A percentile compares a stretch with the other conserved stretches of the same genome.
Evolutionary conservation across 1,140 invertebrate genomes (phyloP).

Genomic region (Sarcophaga bullata): DNA sequence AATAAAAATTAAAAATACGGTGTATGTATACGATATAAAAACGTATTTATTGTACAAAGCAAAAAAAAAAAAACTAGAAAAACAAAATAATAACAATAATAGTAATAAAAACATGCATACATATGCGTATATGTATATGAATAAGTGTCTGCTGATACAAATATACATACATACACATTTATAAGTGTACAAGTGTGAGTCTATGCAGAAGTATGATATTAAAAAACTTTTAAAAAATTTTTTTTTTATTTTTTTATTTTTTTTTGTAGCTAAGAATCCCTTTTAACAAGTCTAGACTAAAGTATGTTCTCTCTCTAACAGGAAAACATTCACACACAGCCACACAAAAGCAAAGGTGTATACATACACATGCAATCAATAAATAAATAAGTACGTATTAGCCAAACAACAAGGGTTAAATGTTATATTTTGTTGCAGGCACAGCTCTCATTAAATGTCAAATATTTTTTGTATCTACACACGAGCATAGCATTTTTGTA

Average conservation of each 20-base stretch:
- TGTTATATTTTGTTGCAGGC: background rate
- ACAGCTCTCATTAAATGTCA: background rate
- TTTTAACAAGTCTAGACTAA: conserved; percentile 24
- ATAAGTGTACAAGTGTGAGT: background rate
- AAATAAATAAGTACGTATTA: background rate
- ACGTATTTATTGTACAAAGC: conserved; percentile 8
- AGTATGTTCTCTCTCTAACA: background rate
- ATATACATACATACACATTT: background rate
- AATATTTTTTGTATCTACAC: background rate
- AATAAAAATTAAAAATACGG: background rate
- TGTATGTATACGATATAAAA: background rate
- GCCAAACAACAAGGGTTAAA: conserved; percentile 22
- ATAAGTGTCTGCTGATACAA: background rate
- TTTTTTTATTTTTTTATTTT: conserved; percentile 3
- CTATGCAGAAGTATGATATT: background rate
- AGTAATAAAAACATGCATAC: background rate
- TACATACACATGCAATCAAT: background rate
- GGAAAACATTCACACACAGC: background rate
- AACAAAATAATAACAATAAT: background rate
- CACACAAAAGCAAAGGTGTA: background rate
- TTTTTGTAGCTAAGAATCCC: background rate
- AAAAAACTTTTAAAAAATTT: conserved; percentile 22
- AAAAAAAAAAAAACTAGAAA: background rate
- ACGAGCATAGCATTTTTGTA: background rate
- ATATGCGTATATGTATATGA: background rate